phyloP scores from a whole-genome alignment of 1,140 invertebrate species.

The Drosophila nannoptera region DNA sequence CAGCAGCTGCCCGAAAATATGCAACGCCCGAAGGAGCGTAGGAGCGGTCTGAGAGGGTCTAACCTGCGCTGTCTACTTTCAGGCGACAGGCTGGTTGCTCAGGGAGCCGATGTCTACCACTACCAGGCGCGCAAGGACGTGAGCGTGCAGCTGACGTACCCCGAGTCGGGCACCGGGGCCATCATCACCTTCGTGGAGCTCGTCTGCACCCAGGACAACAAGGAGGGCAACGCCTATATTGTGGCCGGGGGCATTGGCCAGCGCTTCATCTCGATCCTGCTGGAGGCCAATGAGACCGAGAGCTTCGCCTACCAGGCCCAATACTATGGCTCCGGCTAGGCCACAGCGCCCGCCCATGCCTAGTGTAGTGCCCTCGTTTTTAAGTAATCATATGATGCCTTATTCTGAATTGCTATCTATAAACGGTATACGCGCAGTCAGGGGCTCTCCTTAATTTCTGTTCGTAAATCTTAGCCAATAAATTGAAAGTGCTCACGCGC shows the following conservation, averaged over 20 bases:
- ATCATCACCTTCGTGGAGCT: conserved; percentile 67
- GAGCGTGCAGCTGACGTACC: conserved; percentile 66
- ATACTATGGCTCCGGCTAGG: conserved; percentile 57
- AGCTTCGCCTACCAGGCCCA: conserved; percentile 65
- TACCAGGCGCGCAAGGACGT: conserved; percentile 61
- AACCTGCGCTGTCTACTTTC: conserved; percentile 40
- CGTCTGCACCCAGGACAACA: conserved; percentile 62
- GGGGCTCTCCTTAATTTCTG: background rate
- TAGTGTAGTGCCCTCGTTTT: conserved; percentile 3
- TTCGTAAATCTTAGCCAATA: conserved; percentile 36
- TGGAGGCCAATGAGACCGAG: conserved; percentile 64
- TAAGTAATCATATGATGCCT: conserved; percentile 18
- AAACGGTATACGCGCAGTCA: conserved; percentile 5
- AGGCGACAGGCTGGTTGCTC: conserved; percentile 69
- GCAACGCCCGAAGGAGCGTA: background rate
- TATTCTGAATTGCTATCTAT: conserved; percentile 12
- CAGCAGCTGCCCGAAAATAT: background rate
- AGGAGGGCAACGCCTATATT: conserved; percentile 67
- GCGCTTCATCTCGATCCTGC: conserved; percentile 65
- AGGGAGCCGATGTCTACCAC: conserved; percentile 53
- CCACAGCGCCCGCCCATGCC: background rate
- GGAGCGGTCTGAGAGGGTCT: background rate
- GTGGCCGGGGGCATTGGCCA: conserved; percentile 73
- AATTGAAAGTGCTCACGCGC: conserved; percentile 52
- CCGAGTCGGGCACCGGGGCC: conserved; percentile 52